Percentiles rank a stretch among this genome's conserved stretches.
These are phyloP conservation scores for Sinocyclocheilus anophthalmus DNA, from an alignment of 2,113 vertebrate species.

Conservation along the genomic window DNA sequence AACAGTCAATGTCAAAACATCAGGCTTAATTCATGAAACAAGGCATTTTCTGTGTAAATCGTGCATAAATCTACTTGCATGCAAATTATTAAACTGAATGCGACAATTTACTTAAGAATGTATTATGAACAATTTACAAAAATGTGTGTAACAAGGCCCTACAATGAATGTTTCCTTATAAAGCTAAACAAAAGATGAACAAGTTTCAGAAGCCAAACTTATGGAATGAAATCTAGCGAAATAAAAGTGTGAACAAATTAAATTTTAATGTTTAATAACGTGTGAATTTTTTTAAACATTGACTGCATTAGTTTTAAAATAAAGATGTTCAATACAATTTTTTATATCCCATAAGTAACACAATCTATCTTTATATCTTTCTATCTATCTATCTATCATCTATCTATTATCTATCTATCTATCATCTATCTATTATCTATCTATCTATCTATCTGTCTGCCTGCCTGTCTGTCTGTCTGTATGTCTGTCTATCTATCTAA, in stretches of 20 bases:
- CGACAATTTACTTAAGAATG: neutral
- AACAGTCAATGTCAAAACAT: neutral
- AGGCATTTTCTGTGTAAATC: neutral
- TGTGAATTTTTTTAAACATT: neutral
- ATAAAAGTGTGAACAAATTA: slow-evolving; percentile 5
- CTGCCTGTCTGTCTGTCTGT: neutral
- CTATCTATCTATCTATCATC: too few species aligned
- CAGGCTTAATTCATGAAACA: neutral
- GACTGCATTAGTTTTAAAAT: neutral
- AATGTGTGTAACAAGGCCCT: neutral
- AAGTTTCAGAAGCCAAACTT: slow-evolving; percentile 1
- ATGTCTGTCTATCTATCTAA: neutral
- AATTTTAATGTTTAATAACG: neutral
- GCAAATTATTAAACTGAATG: neutral
- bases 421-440: too few species aligned
- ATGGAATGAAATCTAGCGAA: neutral
- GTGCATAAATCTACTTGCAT: neutral
- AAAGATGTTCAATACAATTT: neutral
- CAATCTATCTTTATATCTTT: too few species aligned
- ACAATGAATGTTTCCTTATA: neutral
- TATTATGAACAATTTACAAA: neutral
- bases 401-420: too few species aligned
- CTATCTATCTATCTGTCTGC: too few species aligned
- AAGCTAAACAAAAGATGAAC: neutral
- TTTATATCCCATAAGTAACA: neutral